Base-by-base conservation (phyloP, 2,888 invertebrate genomes). In the Eulithis testata region DNA sequence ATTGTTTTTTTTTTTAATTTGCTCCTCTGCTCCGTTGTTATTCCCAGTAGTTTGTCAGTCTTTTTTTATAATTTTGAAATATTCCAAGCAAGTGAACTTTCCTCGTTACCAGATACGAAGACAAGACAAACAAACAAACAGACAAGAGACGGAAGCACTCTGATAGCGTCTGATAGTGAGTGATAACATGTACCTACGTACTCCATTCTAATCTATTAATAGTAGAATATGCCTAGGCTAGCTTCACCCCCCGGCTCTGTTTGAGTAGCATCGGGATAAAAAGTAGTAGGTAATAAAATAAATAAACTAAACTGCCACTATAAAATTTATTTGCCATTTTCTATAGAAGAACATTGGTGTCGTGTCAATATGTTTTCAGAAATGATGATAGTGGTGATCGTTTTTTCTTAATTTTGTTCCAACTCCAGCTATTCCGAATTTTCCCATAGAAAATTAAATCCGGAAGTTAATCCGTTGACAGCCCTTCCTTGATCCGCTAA, bases 401-500 rank as follows among this genome's bases (percentile, higher is more conserved):
- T 44, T 44, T 11, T n/a, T 5, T 4, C 21, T 1, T 44, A 11
- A n/a, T 44, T 44, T 11, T 9, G 40, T 40, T 6, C 31, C 9
- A 40, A 8, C 40, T 40, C 8, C 40, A n/a, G n/a, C 40, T 2
- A 40, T 40, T 9, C 40, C 2, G 31, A 31, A 31, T 31, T 31
- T 31, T 31, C 9, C 9, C 40, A 40, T 40, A 40, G 40, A n/a
- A 58, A 66, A 60, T 31, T 37, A 58, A 58, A 67, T 60, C 56
- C 71, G 74, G 77, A 77, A 77, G 68, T 72, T 44, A 59, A 71
- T 65, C 55, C 58, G 66, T 51, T 62, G 72, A 71, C 66, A 65
- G 67, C 68, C 73, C 73, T 77, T 74, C 83, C 81, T 78, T 79
- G 76, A 80, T 78, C 80, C 59, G 63, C 64, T 55, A 67, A 68